Percentiles rank a stretch among this genome's conserved stretches.
These are phyloP conservation scores for Strigops habroptila DNA, from an alignment of 2,113 vertebrate genomes.

Conservation along the genomic window DNA sequence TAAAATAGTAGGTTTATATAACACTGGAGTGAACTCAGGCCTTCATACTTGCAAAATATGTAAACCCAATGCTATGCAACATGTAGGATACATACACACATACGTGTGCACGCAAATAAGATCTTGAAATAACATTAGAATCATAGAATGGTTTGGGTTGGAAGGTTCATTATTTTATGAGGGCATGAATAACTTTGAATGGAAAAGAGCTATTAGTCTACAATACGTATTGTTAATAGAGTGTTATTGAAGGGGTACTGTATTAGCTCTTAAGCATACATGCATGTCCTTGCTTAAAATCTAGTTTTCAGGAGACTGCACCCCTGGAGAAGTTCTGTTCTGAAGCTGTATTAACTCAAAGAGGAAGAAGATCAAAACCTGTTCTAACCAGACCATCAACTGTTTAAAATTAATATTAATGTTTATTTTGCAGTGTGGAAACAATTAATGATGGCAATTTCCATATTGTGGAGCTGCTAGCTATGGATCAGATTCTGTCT, in stretches of 20 bases:
- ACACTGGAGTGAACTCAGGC: background rate
- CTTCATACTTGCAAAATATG: background rate
- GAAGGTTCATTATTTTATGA: background rate
- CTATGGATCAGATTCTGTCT: constrained; percentile 89
- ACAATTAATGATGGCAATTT: constrained; percentile 97
- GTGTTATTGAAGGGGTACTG: background rate
- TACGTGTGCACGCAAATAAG: fast-evolving
- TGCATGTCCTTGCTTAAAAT: background rate
- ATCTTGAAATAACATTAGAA: background rate
- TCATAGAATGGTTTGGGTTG: background rate
- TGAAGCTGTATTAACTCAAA: background rate
- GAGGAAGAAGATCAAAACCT: background rate
- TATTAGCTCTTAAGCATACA: background rate
- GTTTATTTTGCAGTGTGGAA: constrained; percentile 83
- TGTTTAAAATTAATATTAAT: background rate
- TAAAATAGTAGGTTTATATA: background rate
- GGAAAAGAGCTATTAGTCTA: background rate
- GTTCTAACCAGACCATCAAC: background rate
- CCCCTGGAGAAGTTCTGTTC: background rate
- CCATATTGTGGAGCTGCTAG: constrained; percentile 91
- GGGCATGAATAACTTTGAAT: background rate
- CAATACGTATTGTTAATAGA: background rate
- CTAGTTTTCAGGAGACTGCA: background rate
- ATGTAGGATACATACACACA: background rate
- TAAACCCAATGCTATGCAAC: background rate